Base-by-base conservation (phyloP, 92 coral and sea anemone genomes). In the Blastomussa wellsi region DNA sequence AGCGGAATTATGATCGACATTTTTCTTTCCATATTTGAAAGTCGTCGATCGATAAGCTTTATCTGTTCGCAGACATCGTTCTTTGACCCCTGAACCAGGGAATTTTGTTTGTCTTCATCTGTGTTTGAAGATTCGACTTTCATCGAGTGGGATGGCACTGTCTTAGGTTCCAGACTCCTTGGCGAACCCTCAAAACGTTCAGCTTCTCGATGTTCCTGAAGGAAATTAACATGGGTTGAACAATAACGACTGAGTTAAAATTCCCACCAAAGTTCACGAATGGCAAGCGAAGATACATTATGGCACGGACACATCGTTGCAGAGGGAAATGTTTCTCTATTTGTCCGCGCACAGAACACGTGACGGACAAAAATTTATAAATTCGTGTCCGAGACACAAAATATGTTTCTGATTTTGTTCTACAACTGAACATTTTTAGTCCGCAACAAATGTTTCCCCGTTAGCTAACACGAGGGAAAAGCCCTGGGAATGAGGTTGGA, bases 21-120 rank as follows among this genome's bases (percentile, higher is more conserved):
- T 24, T 83, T 57, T 28, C 74, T 72, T 70, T 93, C 97, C 95
- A 93, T 89, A 77, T 80, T 81, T 47, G 68, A 77, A 10, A 93
- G 88, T 76, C 91, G 80, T 65, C 78, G 81, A 53, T 93, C 97
- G 62, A 93, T 88, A 42, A 82, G 82, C 73, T 77, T 86, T 42
- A 93, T 28, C 52, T 87, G 89, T 64, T 70, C 87, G 26, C 89
- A 88, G 22, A 93, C 67, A 32, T 80, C 84, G 73, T 85, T 87
- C 71, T 37, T 32, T 7, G 69, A 24, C 37, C 32, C 22, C 42
- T n/a, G 31, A 16, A 35, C 31, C 2, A 36, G 31, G 5, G 42
- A 37, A 4, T 31, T 55, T 15, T 29, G 31, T 26, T 33, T 32
- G 20, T 68, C 64, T 66, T 81, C 32, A 20, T 83, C 71, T 20